phyloP scores from a whole-genome alignment of 2,797 vertebrate species.

The Ciconia nigra region DNA sequence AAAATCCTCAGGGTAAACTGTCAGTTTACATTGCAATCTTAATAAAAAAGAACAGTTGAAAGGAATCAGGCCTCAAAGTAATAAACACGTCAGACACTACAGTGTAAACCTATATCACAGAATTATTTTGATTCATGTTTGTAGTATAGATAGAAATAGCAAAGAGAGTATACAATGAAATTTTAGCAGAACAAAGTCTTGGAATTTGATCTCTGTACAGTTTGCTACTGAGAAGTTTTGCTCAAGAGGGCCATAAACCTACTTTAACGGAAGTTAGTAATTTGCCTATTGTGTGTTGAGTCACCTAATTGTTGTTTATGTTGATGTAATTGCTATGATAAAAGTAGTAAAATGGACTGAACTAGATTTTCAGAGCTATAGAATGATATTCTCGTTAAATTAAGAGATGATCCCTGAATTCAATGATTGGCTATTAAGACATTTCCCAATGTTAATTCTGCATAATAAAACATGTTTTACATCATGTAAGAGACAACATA shows the following conservation, averaged over 20 bases:
- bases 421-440: slow-evolving; percentile 27
- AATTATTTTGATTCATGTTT: slow-evolving; percentile 71
- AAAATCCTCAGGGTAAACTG: slow-evolving; percentile 20
- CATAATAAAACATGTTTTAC: slow-evolving; percentile 19
- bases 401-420: slow-evolving; percentile 36
- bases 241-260: slow-evolving; percentile 67
- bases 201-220: slow-evolving; percentile 28
- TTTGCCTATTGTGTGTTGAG: slow-evolving; percentile 69
- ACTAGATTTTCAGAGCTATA: slow-evolving; percentile 40
- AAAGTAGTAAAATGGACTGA: slow-evolving; percentile 40
- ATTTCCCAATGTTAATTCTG: slow-evolving; percentile 8
- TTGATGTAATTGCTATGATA: slow-evolving; percentile 63
- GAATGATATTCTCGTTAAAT: slow-evolving; percentile 30
- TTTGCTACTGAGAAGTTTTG: slow-evolving; percentile 41
- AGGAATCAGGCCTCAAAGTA: slow-evolving; percentile 49
- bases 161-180: slow-evolving; percentile 23
- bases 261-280: slow-evolving; percentile 70
- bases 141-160: slow-evolving; percentile 35
- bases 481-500: not conserved
- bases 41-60: slow-evolving; percentile 42
- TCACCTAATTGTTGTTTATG: slow-evolving; percentile 76
- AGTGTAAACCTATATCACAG: slow-evolving; percentile 38
- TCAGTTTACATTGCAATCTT: slow-evolving; percentile 47
- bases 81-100: slow-evolving; percentile 35
- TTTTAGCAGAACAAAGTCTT: slow-evolving; percentile 20